Evolutionary conservation across 1,140 invertebrate genomes (phyloP), one percentile per base, ranked within the genome.

Genomic region (Schlechtendalia chinensis): DNA sequence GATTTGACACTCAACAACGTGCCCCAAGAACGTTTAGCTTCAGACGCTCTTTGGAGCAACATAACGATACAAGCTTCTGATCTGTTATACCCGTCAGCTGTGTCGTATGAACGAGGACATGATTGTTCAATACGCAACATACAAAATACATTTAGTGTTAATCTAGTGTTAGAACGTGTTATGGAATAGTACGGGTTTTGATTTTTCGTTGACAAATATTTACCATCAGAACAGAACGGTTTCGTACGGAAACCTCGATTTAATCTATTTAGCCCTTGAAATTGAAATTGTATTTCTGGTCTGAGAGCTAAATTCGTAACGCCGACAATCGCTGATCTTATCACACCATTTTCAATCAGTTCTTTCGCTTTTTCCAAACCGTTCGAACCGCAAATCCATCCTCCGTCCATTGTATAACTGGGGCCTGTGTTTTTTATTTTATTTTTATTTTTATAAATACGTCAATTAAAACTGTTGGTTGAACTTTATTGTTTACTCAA

Each of bases 281-380:
- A 50, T 12, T 50, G 47, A 1, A 89, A 81, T 90, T 91, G 88
- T 29, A 89, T 87, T 65, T 88, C 87, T 6, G 91, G 89, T 82
- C 90, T 90, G 16, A 92, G 83, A 47, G 88, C 87, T 3, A 93
- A 84, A 84, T 85, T 88, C 32, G 88, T 87, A 27, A 90, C 90
- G 10, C 89, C 91, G 47, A 94, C 90, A 82, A 94, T 87, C 12
- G 91, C 91, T 19, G 89, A 86, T 82, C 93, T 91, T 84, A 90
- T 91, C 80, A 89, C 87, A 5, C 90, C 90, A 74, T 86, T 86
- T 80, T 88, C 86, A 24, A 93, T 90, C 27, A 89, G 87, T 69
- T 87, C 84, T 47, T 91, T 87, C 17, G 90, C 92, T 81, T 91
- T 86, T 82, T 89, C 85, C 19, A 93, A 83, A 14, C 91, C 91